Evolutionary conservation across 2,797 vertebrate species (phyloP).

Genomic region (Eulemur rubriventer): DNA sequence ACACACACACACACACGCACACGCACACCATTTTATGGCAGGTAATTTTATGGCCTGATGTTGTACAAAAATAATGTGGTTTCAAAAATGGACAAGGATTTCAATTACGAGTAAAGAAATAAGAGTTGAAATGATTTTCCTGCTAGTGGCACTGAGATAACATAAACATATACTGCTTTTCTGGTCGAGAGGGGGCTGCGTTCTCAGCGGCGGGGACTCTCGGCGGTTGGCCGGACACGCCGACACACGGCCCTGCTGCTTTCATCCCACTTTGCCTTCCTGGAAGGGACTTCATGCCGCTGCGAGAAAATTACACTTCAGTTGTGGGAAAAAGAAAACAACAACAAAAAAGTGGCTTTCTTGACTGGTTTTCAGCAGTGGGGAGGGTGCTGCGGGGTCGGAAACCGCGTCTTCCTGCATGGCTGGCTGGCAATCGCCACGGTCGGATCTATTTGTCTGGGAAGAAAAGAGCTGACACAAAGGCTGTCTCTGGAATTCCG

Average conservation of each 20-base stretch:
- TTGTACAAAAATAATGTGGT: neutral
- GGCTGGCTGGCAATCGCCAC: neutral
- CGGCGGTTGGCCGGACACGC: too few species aligned
- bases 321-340: neutral
- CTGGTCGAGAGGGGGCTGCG: neutral
- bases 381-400: too few species aligned
- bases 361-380: neutral
- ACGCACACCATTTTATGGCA: neutral
- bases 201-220: neutral
- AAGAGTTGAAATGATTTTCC: neutral
- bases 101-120: neutral
- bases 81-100: neutral
- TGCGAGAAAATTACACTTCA: slow-evolving; percentile 77
- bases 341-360: neutral
- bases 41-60: too few species aligned
- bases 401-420: neutral
- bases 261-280: slow-evolving; percentile 73
- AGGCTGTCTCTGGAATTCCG: neutral
- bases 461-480: neutral
- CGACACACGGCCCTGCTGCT: slow-evolving; percentile 69
- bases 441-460: neutral
- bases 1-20: too few species aligned
- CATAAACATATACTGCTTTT: neutral
- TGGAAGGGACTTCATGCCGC: slow-evolving; percentile 78
- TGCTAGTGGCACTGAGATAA: neutral